Base-by-base conservation (phyloP, 1,140 invertebrate genomes). In the Drosophila watanabei region DNA sequence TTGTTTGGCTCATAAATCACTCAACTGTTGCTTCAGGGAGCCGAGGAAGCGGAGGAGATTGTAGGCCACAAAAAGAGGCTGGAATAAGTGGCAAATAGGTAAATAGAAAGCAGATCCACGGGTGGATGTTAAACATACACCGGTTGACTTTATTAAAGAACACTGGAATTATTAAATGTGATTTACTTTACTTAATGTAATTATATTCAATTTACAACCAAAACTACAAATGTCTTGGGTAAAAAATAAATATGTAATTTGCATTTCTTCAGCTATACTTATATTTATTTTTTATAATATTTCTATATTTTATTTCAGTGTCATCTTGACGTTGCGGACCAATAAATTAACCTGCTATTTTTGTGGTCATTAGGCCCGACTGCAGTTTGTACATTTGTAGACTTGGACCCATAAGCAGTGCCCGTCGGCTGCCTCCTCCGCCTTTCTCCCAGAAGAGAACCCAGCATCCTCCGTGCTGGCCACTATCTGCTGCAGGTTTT, bases 321-420 rank as follows among this genome's bases (percentile, higher is more conserved):
- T 39, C 20, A 9, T 56, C 43, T 76, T 62, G 68, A 75, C 65
- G 79, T 87, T 68, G 46, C 72, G 52, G 83, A 79, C 65, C 61
- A 72, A 87, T 86, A 86, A 86, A 86, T 86, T 82, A 86, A 86
- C 48, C 75, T 82, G 83, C 83, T 86, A 86, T 87, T 82, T 86
- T 86, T 87, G 83, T 86, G 62, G 83, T 86, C 83, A 86, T 86
- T 86, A 86, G 83, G 83, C 80, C 63, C 39, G 62, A 73, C 79
- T 87, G 75, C 84, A 86, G 79, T 69, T 80, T 65, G 82, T 78
- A 75, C 76, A 71, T 72, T 78, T 76, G 71, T 43, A 43, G 70
- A 20, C 33, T 46, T 56, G 45, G 11, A 11, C 32, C 52, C 41
- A 66, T 33, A 41, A 30, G 43, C 43, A 18, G n/a, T 33, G 62